These are phyloP conservation scores for Atta texana DNA, from an alignment of 1,140 invertebrate genomes.

Conservation along the genomic window DNA sequence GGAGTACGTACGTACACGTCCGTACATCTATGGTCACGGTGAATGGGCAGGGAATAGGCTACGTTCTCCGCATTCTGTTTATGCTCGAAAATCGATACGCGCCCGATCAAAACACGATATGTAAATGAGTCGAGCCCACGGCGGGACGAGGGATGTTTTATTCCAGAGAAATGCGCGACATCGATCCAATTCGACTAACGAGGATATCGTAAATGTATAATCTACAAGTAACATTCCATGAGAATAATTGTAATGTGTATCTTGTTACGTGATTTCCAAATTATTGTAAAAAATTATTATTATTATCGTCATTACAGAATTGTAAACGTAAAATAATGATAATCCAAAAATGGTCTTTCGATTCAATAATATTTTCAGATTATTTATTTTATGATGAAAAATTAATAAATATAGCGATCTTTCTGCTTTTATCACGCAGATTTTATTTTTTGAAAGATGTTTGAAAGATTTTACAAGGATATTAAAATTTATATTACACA, in stretches of 20 bases:
- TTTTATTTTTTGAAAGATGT: not conserved
- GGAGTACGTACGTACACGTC: slow-evolving; percentile 51
- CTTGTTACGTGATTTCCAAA: slow-evolving; percentile 16
- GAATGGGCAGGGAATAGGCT: slow-evolving; percentile 60
- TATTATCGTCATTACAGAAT: not conserved
- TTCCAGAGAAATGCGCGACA: slow-evolving; percentile 19
- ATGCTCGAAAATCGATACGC: slow-evolving; percentile 60
- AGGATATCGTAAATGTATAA: slow-evolving; percentile 23
- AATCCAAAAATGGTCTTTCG: not conserved
- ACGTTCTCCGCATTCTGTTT: slow-evolving; percentile 66
- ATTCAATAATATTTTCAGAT: not conserved
- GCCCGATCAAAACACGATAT: slow-evolving; percentile 58
- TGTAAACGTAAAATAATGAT: not conserved
- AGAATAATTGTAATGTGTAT: slow-evolving; percentile 16
- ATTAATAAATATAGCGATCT: not conserved
- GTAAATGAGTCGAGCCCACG: slow-evolving; percentile 43
- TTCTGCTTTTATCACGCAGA: not conserved
- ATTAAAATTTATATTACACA: not conserved
- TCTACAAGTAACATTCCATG: not conserved
- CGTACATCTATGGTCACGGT: slow-evolving; percentile 41
- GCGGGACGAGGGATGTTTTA: slow-evolving; percentile 37
- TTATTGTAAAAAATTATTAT: slow-evolving; percentile 1
- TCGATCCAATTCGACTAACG: slow-evolving; percentile 22
- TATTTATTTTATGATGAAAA: not conserved
- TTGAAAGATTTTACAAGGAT: not conserved